Percentiles rank a stretch among this genome's conserved stretches.
phyloP scores from a whole-genome alignment of 2,113 vertebrate genomes.

The Candoia aspera region DNA sequence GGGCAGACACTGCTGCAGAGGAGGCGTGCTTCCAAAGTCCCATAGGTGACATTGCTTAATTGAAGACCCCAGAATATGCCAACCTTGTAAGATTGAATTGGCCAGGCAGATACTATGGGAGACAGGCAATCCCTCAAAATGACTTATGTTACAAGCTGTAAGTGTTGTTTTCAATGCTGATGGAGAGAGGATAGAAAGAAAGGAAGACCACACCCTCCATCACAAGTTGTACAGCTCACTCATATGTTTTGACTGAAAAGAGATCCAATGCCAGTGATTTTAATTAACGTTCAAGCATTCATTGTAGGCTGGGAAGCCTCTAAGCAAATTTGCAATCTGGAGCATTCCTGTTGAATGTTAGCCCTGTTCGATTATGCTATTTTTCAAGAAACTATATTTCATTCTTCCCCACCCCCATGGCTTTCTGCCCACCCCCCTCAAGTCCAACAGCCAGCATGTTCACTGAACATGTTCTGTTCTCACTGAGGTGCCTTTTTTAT shows the following conservation, averaged over 20 bases:
- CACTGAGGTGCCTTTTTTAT: background rate
- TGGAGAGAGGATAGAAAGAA: background rate
- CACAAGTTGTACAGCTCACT: background rate
- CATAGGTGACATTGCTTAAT: background rate
- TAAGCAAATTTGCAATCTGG: background rate
- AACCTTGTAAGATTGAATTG: background rate
- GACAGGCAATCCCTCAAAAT: background rate
- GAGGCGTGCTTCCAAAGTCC: background rate
- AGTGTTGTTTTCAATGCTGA: background rate
- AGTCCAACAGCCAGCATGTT: background rate
- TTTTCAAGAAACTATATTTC: background rate
- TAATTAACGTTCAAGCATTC: background rate
- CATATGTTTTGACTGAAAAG: background rate
- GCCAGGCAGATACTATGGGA: background rate
- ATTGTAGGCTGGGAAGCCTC: background rate
- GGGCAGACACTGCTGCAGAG: background rate
- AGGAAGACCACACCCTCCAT: background rate
- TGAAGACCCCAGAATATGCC: background rate
- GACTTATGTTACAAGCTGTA: background rate
- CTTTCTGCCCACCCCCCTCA: background rate
- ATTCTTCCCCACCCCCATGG: background rate
- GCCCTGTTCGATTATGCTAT: background rate
- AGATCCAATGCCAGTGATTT: background rate
- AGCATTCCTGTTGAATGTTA: background rate
- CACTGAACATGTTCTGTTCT: background rate